Evolutionary conservation across 2,113 vertebrate genomes (phyloP).

Genomic region (Melanotaenia duboulayi): DNA sequence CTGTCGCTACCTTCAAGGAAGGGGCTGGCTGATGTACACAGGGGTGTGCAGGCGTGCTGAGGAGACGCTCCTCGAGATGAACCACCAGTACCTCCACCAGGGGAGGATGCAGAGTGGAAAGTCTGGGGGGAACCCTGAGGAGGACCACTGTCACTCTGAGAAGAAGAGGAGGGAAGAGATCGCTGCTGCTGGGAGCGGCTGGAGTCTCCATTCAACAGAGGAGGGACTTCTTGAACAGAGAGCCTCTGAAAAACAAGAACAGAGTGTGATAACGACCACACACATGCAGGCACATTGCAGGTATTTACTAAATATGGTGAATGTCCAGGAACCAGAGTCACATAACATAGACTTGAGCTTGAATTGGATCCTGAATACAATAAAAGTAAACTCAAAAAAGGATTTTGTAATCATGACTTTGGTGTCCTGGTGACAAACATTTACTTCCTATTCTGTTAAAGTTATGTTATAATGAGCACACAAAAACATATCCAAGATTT

Average conservation of each 20-base stretch:
- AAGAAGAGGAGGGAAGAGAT: conserved; percentile 51
- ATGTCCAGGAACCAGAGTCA: neutral
- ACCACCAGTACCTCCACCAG: conserved; percentile 53
- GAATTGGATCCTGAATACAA: neutral
- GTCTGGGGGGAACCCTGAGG: conserved; percentile 68
- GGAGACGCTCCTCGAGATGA: conserved; percentile 64
- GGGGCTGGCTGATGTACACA: conserved; percentile 48
- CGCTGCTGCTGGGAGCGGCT: conserved; percentile 75
- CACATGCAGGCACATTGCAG: neutral
- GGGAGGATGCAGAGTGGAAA: conserved; percentile 53
- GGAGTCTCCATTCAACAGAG: conserved; percentile 81
- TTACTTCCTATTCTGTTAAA: too few relatives aligned
- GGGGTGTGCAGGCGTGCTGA: conserved; percentile 61
- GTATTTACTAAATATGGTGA: neutral
- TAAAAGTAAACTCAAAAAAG: too few relatives aligned
- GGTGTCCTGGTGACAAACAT: too few relatives aligned
- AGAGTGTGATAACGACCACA: neutral
- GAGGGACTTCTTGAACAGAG: conserved; percentile 85
- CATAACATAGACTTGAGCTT: neutral
- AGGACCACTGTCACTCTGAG: conserved; percentile 67
- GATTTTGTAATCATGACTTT: too few relatives aligned
- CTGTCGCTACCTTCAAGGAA: conserved; percentile 57
- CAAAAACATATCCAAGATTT: too few relatives aligned
- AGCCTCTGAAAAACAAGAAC: conserved; percentile 73
- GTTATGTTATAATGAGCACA: too few relatives aligned